Conservation (phyloP, 1,140 invertebrate genomes). For the Drosophila leontia region DNA sequence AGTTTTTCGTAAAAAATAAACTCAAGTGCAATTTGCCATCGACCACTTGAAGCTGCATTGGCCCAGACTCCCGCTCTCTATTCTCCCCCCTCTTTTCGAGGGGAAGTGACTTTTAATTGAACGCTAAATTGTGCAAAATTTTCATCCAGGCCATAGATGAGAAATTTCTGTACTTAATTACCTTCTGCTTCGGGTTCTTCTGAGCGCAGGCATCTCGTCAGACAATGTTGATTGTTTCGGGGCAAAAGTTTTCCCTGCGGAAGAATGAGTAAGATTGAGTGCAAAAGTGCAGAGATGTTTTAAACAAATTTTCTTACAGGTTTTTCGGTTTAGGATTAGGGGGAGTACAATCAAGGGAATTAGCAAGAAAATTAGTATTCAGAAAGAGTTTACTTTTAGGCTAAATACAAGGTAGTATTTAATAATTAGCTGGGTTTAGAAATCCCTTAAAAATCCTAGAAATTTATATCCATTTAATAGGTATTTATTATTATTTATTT, state of each 20-base stretch:
- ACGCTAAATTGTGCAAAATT: slow-evolving; percentile 69
- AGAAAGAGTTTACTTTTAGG: not conserved
- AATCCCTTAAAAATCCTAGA: too few species aligned
- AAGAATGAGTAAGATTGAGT: slow-evolving; percentile 24
- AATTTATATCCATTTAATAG: too few species aligned
- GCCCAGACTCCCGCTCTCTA: slow-evolving; percentile 9
- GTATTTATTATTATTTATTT: too few species aligned
- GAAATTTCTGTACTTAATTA: slow-evolving; percentile 60
- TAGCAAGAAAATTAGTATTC: too few species aligned
- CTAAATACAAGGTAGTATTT: not conserved
- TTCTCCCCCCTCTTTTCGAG: not conserved
- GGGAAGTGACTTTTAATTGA: slow-evolving; percentile 69
- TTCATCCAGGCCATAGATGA: slow-evolving; percentile 22
- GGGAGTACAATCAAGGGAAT: not conserved
- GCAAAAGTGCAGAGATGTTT: slow-evolving; percentile 13
- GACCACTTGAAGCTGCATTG: slow-evolving; percentile 57
- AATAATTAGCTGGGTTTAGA: too few species aligned
- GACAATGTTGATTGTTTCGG: slow-evolving; percentile 45
- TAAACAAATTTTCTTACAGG: slow-evolving; percentile 17
- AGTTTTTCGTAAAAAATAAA: slow-evolving; percentile 64
- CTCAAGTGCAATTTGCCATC: slow-evolving; percentile 66
- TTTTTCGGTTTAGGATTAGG: not conserved
- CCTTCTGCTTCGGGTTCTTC: slow-evolving; percentile 16
- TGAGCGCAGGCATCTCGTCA: not conserved
- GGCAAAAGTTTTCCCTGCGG: slow-evolving; percentile 26